Conservation (phyloP, 2,888 invertebrate genomes). For the Cephus pulcher region DNA sequence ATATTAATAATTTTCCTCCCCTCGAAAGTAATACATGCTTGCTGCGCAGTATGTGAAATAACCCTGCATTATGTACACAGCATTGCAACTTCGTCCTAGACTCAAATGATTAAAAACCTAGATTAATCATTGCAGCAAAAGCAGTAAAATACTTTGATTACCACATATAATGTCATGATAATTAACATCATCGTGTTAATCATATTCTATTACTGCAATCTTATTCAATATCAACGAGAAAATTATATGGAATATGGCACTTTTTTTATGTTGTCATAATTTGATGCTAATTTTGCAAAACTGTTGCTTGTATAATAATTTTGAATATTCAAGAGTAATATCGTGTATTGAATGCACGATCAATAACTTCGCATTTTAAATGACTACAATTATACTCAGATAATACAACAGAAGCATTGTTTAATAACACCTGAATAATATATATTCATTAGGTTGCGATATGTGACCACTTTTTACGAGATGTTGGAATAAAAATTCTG, state of each 20-base stretch:
- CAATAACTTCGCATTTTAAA: background rate
- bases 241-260: background rate
- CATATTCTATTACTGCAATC: background rate
- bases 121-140: background rate
- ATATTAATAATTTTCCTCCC: constrained; percentile 8
- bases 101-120: background rate
- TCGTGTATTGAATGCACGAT: background rate
- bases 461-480: background rate
- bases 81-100: background rate
- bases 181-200: background rate
- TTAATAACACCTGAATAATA: background rate
- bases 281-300: background rate
- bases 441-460: background rate
- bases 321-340: background rate
- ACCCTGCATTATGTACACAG: background rate
- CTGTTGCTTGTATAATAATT: background rate
- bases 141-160: background rate
- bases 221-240: background rate
- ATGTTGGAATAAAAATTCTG: background rate
- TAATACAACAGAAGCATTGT: background rate
- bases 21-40: background rate
- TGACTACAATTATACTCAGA: background rate
- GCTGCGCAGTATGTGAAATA: background rate
- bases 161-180: background rate
- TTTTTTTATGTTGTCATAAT: no score